These are phyloP conservation scores for Pseudococcus viburni DNA, from an alignment of 2,888 invertebrate species.

Conservation along the genomic window DNA sequence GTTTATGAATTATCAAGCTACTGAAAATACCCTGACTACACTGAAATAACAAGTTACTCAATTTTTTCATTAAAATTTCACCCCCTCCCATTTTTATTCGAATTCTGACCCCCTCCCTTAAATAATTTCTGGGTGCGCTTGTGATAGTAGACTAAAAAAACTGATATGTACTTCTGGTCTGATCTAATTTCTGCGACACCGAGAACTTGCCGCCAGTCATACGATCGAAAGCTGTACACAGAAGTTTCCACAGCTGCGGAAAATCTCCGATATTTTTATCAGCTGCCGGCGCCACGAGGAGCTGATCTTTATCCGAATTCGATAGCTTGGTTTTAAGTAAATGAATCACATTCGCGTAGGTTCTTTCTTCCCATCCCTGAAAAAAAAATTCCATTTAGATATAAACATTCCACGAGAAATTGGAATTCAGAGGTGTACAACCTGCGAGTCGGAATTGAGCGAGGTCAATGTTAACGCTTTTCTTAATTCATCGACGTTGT, in stretches of 20 bases:
- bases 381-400: slow-evolving; percentile 67
- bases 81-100: too few relatives aligned
- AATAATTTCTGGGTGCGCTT: too few relatives aligned
- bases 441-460: slow-evolving; percentile 46
- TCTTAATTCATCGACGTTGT: slow-evolving; percentile 13
- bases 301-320: slow-evolving; percentile 71
- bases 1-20: too few relatives aligned
- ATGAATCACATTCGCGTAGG: slow-evolving; percentile 78
- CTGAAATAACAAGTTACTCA: too few relatives aligned
- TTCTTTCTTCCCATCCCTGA: slow-evolving; percentile 86
- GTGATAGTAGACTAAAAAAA: background rate
- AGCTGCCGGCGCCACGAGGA: slow-evolving; percentile 75
- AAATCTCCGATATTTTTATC: slow-evolving; percentile 71
- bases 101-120: too few relatives aligned
- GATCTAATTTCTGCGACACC: slow-evolving; percentile 66
- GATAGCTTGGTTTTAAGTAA: slow-evolving; percentile 74
- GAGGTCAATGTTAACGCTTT: slow-evolving; percentile 34
- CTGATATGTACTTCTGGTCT: slow-evolving; percentile 68
- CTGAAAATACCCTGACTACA: too few relatives aligned
- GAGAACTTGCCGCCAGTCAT: slow-evolving; percentile 17
- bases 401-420: background rate
- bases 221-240: slow-evolving; percentile 68
- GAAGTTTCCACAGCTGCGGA: slow-evolving; percentile 72
- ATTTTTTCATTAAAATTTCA: too few relatives aligned
- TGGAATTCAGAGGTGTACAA: slow-evolving; percentile 11